Evolutionary conservation across 2,113 vertebrate species (phyloP).

Genomic region (Prolemur simus): DNA sequence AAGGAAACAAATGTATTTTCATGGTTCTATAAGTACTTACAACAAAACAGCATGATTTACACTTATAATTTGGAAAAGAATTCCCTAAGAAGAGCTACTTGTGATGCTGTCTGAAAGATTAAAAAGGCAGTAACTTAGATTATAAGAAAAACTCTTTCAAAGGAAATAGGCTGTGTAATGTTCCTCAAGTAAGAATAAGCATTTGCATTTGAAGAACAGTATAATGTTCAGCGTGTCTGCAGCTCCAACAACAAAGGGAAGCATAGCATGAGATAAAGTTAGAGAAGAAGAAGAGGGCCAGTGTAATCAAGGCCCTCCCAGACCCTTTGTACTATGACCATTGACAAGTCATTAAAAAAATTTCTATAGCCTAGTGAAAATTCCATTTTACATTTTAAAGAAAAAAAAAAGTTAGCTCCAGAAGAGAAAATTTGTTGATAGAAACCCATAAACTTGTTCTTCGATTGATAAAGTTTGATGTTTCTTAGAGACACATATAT

Average conservation of each 20-base stretch:
- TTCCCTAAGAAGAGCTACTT: background rate
- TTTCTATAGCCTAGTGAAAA: background rate
- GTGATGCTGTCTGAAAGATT: background rate
- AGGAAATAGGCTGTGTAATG: background rate
- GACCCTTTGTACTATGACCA: background rate
- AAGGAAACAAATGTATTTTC: background rate
- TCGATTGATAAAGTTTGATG: background rate
- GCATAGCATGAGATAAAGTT: background rate
- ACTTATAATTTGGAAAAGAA: background rate
- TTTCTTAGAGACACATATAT: background rate
- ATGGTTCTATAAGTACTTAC: background rate
- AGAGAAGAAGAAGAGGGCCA: background rate
- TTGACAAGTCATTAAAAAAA: background rate
- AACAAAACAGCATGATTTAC: background rate
- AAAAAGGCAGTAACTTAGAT: background rate
- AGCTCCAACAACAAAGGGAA: background rate
- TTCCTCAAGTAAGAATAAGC: background rate
- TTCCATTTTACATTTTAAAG: background rate
- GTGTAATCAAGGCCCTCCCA: background rate
- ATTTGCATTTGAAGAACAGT: background rate
- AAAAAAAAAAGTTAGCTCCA: background rate
- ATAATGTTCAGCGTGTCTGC: background rate
- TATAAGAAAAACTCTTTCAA: background rate
- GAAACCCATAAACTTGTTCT: background rate
- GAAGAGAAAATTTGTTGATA: background rate